Evolutionary conservation across 2,797 vertebrate genomes (phyloP), one percentile per base, ranked within the genome.

Genomic region (Halcyon leucocephala): DNA sequence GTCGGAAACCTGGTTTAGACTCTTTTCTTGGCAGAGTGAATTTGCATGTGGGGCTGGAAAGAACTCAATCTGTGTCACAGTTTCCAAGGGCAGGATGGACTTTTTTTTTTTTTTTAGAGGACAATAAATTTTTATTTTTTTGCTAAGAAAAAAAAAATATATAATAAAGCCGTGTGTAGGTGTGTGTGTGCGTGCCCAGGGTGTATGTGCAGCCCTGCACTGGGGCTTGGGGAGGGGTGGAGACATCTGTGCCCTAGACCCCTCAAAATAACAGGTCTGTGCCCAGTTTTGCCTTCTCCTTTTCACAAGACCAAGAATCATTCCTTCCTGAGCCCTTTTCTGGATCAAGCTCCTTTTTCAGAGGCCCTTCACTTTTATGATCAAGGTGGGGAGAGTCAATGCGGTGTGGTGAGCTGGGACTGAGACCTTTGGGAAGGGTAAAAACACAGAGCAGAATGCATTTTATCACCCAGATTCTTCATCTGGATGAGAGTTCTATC

Each of bases 121-220:
- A 97, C 92, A 97, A 97, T 96, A 97, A 97, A 97, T 97, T 97
- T 97, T 97, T 97, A 97, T 98, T 98, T 97, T 97, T 97, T 98
- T 97, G 95, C 95, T 97, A 97, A 97, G 95, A 97, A 97, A 97
- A 95, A 90, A 95, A 93, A 95, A 22, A 17, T 13, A 62, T 41
- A 28, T 55, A 41, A 72, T 60, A 81, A 85, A 95, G 93, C 49
- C 1, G 72, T 33, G 83, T 93, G 73, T 89, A 86, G 17, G 48
- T 76, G 76, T 94, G 61, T 92, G 93, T 37, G 87, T 21, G 77
- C 29, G 10, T 95, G 89, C 70, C 49, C 51, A 10, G 1, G 85
- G 83, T 82, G 81, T 33, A 5, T 78, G 86, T 90, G 76, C 73
- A 72, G 60, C 69, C 69, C 61, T 15, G 83, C 70, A 13, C 60